Evolutionary conservation across 1,140 invertebrate species (phyloP).

Genomic region (Lepidostoma basale): DNA sequence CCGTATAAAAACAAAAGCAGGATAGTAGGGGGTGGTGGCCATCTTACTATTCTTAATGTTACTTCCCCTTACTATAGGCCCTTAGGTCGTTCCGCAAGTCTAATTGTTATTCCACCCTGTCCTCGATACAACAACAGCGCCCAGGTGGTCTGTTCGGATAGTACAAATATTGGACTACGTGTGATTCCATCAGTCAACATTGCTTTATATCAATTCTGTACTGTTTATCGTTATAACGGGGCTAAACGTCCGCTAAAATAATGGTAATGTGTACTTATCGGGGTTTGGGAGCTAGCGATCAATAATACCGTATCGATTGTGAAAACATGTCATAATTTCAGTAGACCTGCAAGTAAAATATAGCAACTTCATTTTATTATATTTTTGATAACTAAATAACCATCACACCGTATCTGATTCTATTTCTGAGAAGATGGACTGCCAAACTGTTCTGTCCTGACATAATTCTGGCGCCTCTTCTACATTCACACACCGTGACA

Average conservation of each 20-base stretch:
- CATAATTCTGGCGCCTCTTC: no score
- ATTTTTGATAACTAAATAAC: no score
- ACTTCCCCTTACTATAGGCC: not conserved
- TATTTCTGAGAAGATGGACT: no score
- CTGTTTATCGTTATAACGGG: constrained; percentile 3
- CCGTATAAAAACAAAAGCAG: no score
- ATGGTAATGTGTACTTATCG: not conserved
- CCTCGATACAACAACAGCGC: not conserved
- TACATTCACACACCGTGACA: no score
- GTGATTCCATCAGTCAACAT: constrained; percentile 25
- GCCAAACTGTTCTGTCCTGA: no score
- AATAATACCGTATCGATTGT: not conserved
- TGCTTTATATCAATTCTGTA: not conserved
- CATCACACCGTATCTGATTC: no score
- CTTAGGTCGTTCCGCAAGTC: not conserved
- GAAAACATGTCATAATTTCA: no score
- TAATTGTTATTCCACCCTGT: constrained; percentile 4
- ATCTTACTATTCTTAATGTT: no score
- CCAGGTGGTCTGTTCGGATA: constrained; percentile 6
- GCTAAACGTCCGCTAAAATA: constrained; percentile 4
- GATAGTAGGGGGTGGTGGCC: no score
- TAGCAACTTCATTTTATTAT: no score
- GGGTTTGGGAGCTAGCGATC: not conserved
- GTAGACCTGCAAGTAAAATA: no score
- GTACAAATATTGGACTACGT: constrained; percentile 17